A percentile compares a stretch with the other conserved stretches of the same genome.
phyloP scores from a whole-genome alignment of 2,113 vertebrate species.

The Tinamus guttatus region DNA sequence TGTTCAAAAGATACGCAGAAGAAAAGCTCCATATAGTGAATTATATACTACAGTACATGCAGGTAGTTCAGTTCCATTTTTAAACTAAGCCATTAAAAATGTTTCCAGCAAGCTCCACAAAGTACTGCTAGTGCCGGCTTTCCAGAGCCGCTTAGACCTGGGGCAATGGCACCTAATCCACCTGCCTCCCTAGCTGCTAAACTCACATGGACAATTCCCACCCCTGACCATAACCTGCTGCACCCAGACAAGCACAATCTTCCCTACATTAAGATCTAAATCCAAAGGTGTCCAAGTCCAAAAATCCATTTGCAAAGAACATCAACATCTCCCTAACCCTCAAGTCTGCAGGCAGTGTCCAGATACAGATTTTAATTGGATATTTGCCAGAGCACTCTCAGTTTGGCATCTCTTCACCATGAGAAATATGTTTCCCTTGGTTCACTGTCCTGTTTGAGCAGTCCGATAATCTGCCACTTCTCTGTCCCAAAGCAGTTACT shows the following conservation, averaged over 20 bases:
- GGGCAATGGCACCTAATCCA: background rate
- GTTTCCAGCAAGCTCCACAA: background rate
- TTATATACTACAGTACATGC: background rate
- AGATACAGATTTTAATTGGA: background rate
- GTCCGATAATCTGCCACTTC: background rate
- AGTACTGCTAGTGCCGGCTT: background rate
- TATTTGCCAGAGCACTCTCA: background rate
- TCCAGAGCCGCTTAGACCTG: background rate
- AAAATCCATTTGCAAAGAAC: background rate
- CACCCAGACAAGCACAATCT: background rate
- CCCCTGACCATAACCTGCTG: background rate
- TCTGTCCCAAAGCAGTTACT: background rate
- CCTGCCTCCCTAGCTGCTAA: background rate
- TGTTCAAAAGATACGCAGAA: constrained; percentile 15
- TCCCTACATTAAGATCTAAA: background rate
- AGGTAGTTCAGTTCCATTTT: background rate
- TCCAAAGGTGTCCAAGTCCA: background rate
- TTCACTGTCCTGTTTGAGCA: rapidly evolving
- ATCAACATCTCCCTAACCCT: background rate
- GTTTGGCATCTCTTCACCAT: background rate
- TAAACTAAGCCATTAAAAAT: background rate
- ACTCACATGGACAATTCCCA: rapidly evolving
- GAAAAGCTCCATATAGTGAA: background rate
- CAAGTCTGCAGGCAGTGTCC: background rate
- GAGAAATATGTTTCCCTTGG: background rate